A percentile compares a stretch with the other conserved stretches of the same genome.
Evolutionary conservation across 2,888 invertebrate genomes (phyloP).

Genomic region (Malachius bipustulatus): DNA sequence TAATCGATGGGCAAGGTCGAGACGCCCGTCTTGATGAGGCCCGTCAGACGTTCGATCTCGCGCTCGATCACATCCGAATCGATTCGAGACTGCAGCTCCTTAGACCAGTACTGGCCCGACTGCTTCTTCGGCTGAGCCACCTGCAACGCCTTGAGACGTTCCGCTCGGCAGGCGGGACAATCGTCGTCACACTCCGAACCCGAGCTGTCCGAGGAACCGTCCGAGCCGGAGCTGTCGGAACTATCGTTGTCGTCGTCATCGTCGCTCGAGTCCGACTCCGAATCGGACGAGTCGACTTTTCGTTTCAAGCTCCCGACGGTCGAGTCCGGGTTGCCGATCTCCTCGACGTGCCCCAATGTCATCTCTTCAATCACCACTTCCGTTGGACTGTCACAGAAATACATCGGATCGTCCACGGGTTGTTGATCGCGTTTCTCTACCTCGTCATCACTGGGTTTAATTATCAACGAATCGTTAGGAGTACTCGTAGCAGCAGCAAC

Average conservation of each 20-base stretch:
- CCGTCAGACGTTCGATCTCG: background rate
- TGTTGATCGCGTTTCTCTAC: no score
- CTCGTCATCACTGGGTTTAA: background rate
- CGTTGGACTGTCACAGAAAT: no score
- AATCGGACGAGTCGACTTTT: background rate
- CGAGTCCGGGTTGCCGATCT: background rate
- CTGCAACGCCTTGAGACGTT: background rate
- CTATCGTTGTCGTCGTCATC: background rate
- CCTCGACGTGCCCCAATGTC: background rate
- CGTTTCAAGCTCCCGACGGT: background rate
- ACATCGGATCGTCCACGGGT: no score
- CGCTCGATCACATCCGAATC: background rate
- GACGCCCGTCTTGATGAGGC: background rate
- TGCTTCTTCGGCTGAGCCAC: background rate
- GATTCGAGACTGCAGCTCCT: background rate
- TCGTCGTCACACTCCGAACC: conserved; percentile 1
- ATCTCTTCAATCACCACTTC: background rate
- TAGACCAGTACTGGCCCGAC: background rate
- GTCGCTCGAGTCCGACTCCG: background rate
- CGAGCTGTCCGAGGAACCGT: background rate
- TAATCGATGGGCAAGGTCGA: background rate
- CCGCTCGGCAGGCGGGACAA: background rate
- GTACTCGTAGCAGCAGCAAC: no score
- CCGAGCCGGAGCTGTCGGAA: background rate
- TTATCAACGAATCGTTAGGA: background rate